Conservation (phyloP, 2,888 invertebrate species). For the Brachyptera risi region DNA sequence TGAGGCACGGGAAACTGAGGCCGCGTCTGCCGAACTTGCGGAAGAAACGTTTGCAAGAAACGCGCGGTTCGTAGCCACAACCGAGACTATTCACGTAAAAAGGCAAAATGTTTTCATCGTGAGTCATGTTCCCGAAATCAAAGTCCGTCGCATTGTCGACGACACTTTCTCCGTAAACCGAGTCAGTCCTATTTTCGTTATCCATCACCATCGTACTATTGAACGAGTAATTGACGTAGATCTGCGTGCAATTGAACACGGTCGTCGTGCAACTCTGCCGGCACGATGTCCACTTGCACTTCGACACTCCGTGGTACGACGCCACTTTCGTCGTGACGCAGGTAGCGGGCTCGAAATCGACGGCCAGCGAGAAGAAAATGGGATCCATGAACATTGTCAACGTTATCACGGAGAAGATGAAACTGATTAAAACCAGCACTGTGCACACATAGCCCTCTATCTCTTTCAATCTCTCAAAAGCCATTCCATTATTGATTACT, state of each 20-base stretch:
- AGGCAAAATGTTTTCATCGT: constrained; percentile 17
- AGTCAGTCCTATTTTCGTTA: not conserved
- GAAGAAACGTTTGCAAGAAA: constrained; percentile 32
- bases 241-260: constrained; percentile 38
- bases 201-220: not conserved
- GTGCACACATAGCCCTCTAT: constrained; percentile 33
- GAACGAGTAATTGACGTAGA: constrained; percentile 31
- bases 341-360: constrained; percentile 31
- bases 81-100: constrained; percentile 32
- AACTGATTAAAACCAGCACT: constrained; percentile 31
- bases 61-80: constrained; percentile 33
- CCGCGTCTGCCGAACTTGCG: constrained; percentile 27
- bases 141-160: not conserved
- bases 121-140: too few species aligned
- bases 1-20: constrained; percentile 31
- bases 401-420: constrained; percentile 30
- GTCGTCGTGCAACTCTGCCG: constrained; percentile 40
- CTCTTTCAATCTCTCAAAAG: constrained; percentile 29
- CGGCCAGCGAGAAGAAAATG: constrained; percentile 37
- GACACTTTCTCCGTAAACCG: too few species aligned
- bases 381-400: constrained; percentile 38
- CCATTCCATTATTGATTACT: not conserved
- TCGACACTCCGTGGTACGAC: constrained; percentile 36
- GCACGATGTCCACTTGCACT: constrained; percentile 42
- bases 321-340: constrained; percentile 30